These are phyloP conservation scores for Cephalotes varians DNA, from an alignment of 2,888 invertebrate genomes.

Conservation along the genomic window DNA sequence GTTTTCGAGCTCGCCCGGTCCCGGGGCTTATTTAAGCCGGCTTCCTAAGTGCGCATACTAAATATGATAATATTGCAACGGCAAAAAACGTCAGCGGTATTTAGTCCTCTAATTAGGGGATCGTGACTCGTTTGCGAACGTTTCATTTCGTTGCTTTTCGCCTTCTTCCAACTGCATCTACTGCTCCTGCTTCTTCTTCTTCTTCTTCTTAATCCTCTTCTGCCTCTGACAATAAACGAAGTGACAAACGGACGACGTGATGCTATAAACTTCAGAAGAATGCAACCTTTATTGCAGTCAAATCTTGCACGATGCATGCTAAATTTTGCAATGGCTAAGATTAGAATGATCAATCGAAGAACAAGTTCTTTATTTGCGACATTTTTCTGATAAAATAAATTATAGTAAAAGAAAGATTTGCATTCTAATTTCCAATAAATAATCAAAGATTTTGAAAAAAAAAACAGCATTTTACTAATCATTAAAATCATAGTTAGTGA, in stretches of 20 bases:
- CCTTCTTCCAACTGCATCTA: conserved; percentile 64
- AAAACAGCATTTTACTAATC: not conserved
- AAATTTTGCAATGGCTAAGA: not conserved
- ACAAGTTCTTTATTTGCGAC: not conserved
- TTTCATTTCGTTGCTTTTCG: conserved; percentile 81
- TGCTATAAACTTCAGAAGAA: conserved; percentile 60
- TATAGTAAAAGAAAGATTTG: not conserved
- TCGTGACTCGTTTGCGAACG: conserved; percentile 85
- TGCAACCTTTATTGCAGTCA: conserved; percentile 12
- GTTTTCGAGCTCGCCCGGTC: conserved; percentile 80
- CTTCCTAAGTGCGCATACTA: conserved; percentile 85
- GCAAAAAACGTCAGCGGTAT: conserved; percentile 85
- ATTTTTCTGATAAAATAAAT: not conserved
- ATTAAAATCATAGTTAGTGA: not conserved
- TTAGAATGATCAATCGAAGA: not conserved
- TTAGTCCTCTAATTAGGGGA: conserved; percentile 85
- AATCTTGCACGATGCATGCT: not conserved
- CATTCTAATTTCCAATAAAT: not conserved
- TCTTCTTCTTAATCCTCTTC: conserved; percentile 68
- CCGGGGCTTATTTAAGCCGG: conserved; percentile 84
- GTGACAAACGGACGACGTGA: conserved; percentile 71
- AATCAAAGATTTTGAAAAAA: not conserved
- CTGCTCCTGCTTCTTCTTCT: conserved; percentile 52
- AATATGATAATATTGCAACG: conserved; percentile 86
- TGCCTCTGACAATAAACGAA: conserved; percentile 69